Conservation (phyloP, 2,797 vertebrate species). For the Parambassis ranga region DNA sequence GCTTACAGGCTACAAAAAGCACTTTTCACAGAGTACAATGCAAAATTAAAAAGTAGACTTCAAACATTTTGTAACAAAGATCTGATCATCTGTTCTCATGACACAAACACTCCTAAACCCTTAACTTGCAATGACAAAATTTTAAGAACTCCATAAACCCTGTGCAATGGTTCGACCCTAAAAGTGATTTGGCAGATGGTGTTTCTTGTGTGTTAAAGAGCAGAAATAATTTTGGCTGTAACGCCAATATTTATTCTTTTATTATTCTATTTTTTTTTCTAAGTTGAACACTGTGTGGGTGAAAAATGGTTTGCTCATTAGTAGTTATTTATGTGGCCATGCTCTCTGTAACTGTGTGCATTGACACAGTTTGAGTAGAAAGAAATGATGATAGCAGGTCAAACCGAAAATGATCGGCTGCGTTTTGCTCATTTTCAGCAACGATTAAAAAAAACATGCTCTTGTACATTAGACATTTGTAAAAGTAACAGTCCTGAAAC, state of each 20-base stretch:
- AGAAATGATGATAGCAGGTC: background rate
- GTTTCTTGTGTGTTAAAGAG: background rate
- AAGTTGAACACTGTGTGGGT: background rate
- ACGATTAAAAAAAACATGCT: background rate
- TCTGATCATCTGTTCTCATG: background rate
- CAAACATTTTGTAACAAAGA: no score
- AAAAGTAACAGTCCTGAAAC: background rate
- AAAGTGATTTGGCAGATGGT: background rate
- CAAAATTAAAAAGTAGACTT: no score
- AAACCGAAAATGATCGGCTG: background rate
- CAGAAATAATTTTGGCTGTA: background rate
- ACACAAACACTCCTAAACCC: background rate
- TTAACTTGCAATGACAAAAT: background rate
- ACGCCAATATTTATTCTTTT: background rate
- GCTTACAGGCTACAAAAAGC: no score
- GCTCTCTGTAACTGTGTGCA: background rate
- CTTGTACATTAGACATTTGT: background rate
- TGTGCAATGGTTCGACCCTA: conserved; percentile 14
- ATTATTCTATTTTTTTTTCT: background rate
- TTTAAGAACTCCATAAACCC: conserved; percentile 12
- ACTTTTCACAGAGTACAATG: no score
- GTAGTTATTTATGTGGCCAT: background rate
- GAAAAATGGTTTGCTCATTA: background rate
- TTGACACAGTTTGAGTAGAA: background rate
- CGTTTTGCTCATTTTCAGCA: background rate